These are phyloP conservation scores for Drosophila stalkeri DNA, from an alignment of 2,888 invertebrate species.

Conservation along the genomic window DNA sequence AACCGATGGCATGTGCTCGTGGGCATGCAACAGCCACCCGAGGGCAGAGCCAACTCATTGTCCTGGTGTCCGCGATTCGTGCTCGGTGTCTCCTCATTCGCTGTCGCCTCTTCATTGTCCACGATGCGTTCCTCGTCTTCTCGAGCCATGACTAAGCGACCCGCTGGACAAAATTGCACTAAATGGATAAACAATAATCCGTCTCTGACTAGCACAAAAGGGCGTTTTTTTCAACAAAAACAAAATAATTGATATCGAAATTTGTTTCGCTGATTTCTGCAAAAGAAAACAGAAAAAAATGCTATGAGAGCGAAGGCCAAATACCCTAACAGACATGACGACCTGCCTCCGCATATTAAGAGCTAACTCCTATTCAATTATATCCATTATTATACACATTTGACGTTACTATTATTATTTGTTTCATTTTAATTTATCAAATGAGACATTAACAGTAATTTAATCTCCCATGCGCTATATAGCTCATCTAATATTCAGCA, in stretches of 20 bases:
- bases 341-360: not conserved
- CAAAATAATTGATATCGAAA: slow-evolving; percentile 44
- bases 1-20: slow-evolving; percentile 91
- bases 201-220: slow-evolving; percentile 34
- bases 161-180: slow-evolving; percentile 39
- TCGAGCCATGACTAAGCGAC: slow-evolving; percentile 56
- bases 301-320: not conserved
- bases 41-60: slow-evolving; percentile 80
- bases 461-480: not conserved
- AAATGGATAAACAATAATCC: slow-evolving; percentile 20
- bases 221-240: slow-evolving; percentile 44
- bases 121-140: slow-evolving; percentile 73
- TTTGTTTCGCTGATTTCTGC: slow-evolving; percentile 57
- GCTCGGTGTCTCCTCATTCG: slow-evolving; percentile 21
- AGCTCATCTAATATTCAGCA: not conserved
- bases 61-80: slow-evolving; percentile 69
- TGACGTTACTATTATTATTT: not conserved
- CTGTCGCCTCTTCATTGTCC: slow-evolving; percentile 57
- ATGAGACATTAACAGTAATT: not conserved
- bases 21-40: slow-evolving; percentile 88
- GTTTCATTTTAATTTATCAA: not conserved
- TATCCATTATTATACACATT: no score
- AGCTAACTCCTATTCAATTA: not conserved
- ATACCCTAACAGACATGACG: not conserved
- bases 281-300: slow-evolving; percentile 20